phyloP scores from a whole-genome alignment of 2,888 invertebrate species.

The Sarcophaga variegata region DNA sequence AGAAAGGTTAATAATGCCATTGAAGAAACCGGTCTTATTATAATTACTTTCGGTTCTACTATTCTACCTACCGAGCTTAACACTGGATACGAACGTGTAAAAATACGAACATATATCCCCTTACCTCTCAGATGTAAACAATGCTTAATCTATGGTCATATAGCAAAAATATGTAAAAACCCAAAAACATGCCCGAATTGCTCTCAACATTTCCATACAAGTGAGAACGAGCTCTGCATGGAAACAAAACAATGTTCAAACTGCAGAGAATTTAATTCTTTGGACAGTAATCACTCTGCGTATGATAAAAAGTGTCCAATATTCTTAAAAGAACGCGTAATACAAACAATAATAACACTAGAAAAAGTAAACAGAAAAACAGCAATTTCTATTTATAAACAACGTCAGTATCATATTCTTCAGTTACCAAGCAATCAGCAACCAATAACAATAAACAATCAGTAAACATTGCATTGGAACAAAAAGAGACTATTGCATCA shows the following conservation, averaged over 20 bases:
- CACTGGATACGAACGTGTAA: background rate
- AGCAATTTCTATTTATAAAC: background rate
- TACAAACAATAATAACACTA: conserved; percentile 2
- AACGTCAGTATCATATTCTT: background rate
- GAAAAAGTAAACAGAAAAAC: background rate
- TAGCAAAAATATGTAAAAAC: conserved; percentile 14
- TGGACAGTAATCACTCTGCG: background rate
- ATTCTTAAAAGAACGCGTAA: conserved; percentile 13
- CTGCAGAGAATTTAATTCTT: background rate
- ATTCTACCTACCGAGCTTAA: background rate
- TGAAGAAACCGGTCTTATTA: background rate
- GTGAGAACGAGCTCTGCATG: background rate
- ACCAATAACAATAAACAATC: too few relatives aligned
- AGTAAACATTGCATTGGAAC: too few relatives aligned
- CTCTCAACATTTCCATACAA: background rate
- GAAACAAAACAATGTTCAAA: background rate
- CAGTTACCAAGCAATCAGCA: background rate
- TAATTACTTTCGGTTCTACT: background rate
- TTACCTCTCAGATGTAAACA: background rate
- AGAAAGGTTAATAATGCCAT: background rate
- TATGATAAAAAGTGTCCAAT: conserved; percentile 10
- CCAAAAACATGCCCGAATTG: conserved; percentile 1
- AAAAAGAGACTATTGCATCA: background rate
- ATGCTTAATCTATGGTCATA: background rate
- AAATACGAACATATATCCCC: background rate